Conservation (phyloP, 2,888 invertebrate genomes). For the Heliothis peltigera region DNA sequence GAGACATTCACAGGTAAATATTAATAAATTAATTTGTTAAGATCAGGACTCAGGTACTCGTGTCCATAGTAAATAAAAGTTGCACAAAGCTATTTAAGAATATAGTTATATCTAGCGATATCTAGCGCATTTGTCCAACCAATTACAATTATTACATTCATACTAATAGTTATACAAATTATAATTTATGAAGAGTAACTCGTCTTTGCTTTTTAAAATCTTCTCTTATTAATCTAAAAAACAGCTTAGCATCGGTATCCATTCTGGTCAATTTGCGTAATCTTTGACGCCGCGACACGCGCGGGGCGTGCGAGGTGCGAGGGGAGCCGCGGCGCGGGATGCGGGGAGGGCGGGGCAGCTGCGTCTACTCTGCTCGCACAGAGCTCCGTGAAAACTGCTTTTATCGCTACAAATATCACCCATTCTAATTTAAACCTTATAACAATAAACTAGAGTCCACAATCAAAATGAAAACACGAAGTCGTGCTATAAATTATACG, state of each 20-base stretch:
- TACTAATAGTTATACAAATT: too few relatives aligned
- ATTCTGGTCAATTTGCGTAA: slow-evolving; percentile 32
- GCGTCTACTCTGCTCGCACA: slow-evolving; percentile 86
- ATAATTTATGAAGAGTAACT: too few relatives aligned
- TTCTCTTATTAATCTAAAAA: too few relatives aligned
- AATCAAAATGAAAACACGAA: slow-evolving; percentile 21
- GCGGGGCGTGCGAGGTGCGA: slow-evolving; percentile 75
- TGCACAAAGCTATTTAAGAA: too few relatives aligned
- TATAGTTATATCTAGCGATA: too few relatives aligned
- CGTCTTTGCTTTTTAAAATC: too few relatives aligned
- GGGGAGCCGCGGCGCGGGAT: slow-evolving; percentile 63
- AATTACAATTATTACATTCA: too few relatives aligned
- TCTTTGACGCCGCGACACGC: slow-evolving; percentile 84
- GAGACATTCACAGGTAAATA: too few relatives aligned
- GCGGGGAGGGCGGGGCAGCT: slow-evolving; percentile 80
- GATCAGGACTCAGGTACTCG: too few relatives aligned
- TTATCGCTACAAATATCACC: slow-evolving; percentile 71
- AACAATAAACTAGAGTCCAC: rapidly evolving
- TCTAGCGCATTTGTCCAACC: too few relatives aligned
- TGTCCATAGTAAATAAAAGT: too few relatives aligned
- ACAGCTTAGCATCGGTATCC: not conserved
- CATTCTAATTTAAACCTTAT: slow-evolving; percentile 62
- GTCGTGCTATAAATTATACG: slow-evolving; percentile 47
- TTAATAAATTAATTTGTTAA: too few relatives aligned
- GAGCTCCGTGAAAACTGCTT: slow-evolving; percentile 83